phyloP scores from a whole-genome alignment of 1,140 invertebrate species.

The Thaumetopoea pityocampa region DNA sequence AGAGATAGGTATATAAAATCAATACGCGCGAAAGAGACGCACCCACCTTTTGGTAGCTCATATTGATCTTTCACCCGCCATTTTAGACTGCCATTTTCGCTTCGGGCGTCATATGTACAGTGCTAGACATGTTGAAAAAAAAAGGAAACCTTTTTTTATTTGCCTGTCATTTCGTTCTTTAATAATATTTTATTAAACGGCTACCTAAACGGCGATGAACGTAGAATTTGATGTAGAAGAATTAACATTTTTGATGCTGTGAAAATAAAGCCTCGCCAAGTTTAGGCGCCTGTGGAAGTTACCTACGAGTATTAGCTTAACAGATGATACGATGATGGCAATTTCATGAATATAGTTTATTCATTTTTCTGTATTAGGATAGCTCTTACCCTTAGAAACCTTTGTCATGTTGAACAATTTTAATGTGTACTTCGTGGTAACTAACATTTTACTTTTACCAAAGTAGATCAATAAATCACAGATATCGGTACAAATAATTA shows the following conservation, averaged over 20 bases:
- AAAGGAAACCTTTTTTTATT: slow-evolving; percentile 48
- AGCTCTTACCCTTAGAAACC: no score
- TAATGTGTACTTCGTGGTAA: no score
- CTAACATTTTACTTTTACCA: no score
- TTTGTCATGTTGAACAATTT: no score
- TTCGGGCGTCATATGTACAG: slow-evolving; percentile 59
- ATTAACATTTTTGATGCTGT: slow-evolving; percentile 56
- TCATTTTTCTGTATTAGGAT: no score
- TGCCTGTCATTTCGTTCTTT: slow-evolving; percentile 57
- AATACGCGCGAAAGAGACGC: slow-evolving; percentile 36
- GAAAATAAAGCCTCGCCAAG: slow-evolving; percentile 31
- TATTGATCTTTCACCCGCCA: slow-evolving; percentile 75
- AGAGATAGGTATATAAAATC: slow-evolving; percentile 29
- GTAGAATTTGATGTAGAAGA: slow-evolving; percentile 37
- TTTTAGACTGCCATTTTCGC: slow-evolving; percentile 69
- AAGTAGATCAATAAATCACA: no score
- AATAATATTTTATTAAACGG: slow-evolving; percentile 51
- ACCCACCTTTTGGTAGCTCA: slow-evolving; percentile 58
- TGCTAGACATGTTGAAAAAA: slow-evolving; percentile 43
- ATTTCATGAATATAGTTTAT: no score
- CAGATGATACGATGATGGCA: no score
- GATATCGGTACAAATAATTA: no score
- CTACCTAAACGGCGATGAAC: slow-evolving; percentile 30
- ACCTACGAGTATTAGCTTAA: no score
- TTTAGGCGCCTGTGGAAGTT: slow-evolving; percentile 3